Evolutionary conservation across 1,140 invertebrate genomes (phyloP).

Genomic region (Fopius arisanus): DNA sequence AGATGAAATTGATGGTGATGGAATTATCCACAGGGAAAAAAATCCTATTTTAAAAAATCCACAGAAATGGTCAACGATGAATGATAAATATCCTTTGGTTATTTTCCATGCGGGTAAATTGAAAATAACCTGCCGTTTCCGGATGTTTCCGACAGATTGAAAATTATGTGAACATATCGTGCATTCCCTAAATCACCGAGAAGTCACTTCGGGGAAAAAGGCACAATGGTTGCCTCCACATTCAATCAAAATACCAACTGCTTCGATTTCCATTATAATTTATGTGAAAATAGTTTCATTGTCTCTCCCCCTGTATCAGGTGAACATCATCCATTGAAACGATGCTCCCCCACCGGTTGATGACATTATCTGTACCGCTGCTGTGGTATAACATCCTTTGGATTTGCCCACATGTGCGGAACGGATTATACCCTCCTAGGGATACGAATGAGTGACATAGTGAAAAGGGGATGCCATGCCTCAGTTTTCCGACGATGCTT

Average conservation of each 20-base stretch:
- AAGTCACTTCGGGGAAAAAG: too few species aligned
- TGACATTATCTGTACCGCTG: constrained; percentile 25
- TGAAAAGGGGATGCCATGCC: constrained; percentile 33
- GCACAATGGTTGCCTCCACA: background rate
- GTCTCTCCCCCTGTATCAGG: background rate
- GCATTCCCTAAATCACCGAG: too few species aligned
- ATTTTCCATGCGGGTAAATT: too few species aligned
- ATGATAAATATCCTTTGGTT: too few species aligned
- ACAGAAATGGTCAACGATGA: too few species aligned
- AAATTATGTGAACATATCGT: too few species aligned
- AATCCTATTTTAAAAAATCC: too few species aligned
- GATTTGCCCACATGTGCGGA: constrained; percentile 49
- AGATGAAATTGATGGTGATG: too few species aligned
- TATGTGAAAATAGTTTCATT: background rate
- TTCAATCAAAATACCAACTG: background rate
- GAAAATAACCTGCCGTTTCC: too few species aligned
- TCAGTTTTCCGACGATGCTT: constrained; percentile 10
- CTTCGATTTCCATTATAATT: background rate
- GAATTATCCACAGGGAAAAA: too few species aligned
- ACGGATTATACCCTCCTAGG: constrained; percentile 43
- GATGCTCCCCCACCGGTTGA: constrained; percentile 11
- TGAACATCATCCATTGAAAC: background rate
- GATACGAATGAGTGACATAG: constrained; percentile 42
- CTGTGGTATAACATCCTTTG: constrained; percentile 31
- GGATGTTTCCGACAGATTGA: too few species aligned